phyloP scores from a whole-genome alignment of 35 echinoderm and acorn worm genomes.

The Apostichopus parvimensis region DNA sequence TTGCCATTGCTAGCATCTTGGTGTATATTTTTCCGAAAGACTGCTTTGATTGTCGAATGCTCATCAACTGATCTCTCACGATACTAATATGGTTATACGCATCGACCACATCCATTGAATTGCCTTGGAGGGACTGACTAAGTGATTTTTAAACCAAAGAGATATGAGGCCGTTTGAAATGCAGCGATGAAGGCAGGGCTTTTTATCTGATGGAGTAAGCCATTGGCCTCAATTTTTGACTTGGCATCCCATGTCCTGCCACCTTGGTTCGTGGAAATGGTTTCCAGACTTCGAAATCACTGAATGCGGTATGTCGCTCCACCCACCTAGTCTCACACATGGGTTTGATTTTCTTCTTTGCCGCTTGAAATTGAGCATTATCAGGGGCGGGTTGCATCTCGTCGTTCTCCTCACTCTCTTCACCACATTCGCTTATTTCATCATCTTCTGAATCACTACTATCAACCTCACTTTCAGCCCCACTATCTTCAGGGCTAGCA shows the following conservation, averaged over 20 bases:
- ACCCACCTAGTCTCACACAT: slow-evolving; percentile 69
- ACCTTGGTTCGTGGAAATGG: background rate
- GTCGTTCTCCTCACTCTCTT: too few relatives aligned
- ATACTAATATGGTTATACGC: background rate
- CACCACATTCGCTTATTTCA: too few relatives aligned
- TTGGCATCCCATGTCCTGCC: background rate
- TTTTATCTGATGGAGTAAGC: background rate
- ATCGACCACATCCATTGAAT: slow-evolving; percentile 42
- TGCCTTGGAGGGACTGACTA: slow-evolving; percentile 8
- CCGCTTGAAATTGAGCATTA: background rate
- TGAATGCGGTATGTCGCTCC: slow-evolving; percentile 20
- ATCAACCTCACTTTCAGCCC: too few relatives aligned
- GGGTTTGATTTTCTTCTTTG: background rate
- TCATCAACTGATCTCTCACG: too few relatives aligned
- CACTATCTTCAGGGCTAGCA: too few relatives aligned
- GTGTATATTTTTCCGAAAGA: too few relatives aligned
- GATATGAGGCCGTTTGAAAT: background rate
- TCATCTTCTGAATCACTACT: too few relatives aligned
- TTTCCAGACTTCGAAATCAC: background rate
- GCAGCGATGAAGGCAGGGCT: background rate
- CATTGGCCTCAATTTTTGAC: background rate
- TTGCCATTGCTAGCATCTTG: too few relatives aligned
- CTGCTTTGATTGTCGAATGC: too few relatives aligned
- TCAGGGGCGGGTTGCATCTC: too few relatives aligned
- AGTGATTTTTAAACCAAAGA: slow-evolving; percentile 49